phyloP scores from a whole-genome alignment of 2,797 vertebrate genomes.

The Eulemur mongoz region DNA sequence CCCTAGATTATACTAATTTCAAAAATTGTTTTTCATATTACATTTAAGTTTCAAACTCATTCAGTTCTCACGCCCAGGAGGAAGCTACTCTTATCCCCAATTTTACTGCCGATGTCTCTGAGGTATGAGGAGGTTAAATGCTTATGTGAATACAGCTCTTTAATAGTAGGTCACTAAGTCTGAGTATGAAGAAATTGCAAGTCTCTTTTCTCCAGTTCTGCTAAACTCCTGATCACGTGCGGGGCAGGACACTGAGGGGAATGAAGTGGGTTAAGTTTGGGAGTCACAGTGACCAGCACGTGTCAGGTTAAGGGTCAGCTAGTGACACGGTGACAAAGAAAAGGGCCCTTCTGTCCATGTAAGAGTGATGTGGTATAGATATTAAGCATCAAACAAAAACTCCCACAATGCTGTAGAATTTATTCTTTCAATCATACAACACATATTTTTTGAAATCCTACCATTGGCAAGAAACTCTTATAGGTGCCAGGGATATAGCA shows the following conservation, averaged over 20 bases:
- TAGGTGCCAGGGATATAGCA: background rate
- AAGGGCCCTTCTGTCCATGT: background rate
- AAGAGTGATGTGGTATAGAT: background rate
- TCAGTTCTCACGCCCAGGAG: background rate
- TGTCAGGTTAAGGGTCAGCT: background rate
- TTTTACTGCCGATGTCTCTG: background rate
- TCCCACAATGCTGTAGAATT: background rate
- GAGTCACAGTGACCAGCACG: background rate
- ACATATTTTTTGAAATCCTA: background rate
- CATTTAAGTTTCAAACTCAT: background rate
- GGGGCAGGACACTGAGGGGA: no score
- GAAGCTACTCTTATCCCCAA: background rate
- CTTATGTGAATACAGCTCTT: background rate
- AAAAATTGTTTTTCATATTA: background rate
- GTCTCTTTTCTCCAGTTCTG: background rate
- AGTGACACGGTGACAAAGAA: background rate
- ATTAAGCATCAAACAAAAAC: background rate
- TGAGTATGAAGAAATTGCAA: background rate
- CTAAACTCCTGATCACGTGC: no score
- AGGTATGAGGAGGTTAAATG: background rate
- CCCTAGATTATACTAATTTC: background rate
- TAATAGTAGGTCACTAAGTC: background rate
- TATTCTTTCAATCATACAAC: background rate
- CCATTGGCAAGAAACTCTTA: background rate
- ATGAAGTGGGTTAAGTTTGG: background rate